phyloP scores from a whole-genome alignment of 2,888 invertebrate species.

The Chironomus tentans region DNA sequence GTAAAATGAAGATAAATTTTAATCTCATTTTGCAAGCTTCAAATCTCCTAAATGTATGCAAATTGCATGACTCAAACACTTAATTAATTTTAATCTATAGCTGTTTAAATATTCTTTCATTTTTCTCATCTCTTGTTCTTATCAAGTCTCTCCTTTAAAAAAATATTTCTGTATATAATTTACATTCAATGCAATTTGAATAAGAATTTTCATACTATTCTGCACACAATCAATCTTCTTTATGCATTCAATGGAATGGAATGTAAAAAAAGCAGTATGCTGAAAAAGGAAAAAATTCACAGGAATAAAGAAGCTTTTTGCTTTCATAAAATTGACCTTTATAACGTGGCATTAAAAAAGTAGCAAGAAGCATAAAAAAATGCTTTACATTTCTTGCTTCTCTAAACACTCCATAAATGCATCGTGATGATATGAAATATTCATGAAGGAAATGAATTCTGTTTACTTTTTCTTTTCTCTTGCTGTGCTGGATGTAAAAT shows the following conservation, averaged over 20 bases:
- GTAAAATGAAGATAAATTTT: too few relatives aligned
- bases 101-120: background rate
- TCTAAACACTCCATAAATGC: constrained; percentile 20
- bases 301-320: background rate
- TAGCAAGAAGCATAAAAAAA: background rate
- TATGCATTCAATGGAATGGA: background rate
- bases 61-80: background rate
- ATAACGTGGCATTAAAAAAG: background rate
- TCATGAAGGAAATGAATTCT: constrained; percentile 9
- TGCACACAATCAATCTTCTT: too few relatives aligned
- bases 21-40: too few relatives aligned
- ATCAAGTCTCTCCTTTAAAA: background rate
- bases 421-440: constrained; percentile 13
- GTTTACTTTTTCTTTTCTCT: background rate
- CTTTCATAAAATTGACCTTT: background rate
- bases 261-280: background rate
- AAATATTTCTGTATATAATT: background rate
- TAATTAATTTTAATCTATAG: background rate
- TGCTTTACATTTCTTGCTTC: background rate
- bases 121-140: too few relatives aligned
- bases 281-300: background rate
- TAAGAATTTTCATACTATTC: background rate
- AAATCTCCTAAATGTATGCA: background rate
- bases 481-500: background rate
- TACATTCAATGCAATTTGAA: background rate